These are phyloP conservation scores for Haliaeetus albicilla DNA, from an alignment of 2,797 vertebrate genomes.

Conservation along the genomic window DNA sequence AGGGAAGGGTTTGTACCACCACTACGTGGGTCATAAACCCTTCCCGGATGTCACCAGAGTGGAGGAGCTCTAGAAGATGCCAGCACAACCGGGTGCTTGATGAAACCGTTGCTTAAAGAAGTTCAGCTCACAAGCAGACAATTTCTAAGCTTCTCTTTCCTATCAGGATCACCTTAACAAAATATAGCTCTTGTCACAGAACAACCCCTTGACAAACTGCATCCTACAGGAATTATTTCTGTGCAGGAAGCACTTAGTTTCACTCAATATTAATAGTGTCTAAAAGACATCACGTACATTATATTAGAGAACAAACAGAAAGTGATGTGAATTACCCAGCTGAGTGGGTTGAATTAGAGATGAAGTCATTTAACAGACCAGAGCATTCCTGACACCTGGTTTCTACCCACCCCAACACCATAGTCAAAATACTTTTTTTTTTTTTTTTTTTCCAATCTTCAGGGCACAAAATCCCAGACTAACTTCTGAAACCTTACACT, in stretches of 20 bases:
- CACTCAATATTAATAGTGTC: conserved; percentile 9
- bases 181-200: not conserved
- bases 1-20: not conserved
- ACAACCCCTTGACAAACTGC: not conserved
- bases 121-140: not conserved
- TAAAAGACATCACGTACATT: not conserved
- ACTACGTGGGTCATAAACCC: not conserved
- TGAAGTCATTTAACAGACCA: not conserved
- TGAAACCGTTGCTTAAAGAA: not conserved
- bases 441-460: not conserved
- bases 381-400: not conserved
- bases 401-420: not conserved
- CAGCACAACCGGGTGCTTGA: not conserved
- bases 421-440: not conserved
- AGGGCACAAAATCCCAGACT: not conserved
- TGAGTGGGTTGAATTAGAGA: not conserved
- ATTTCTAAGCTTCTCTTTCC: not conserved
- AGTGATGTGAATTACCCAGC: not conserved
- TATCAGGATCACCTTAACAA: not conserved
- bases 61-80: not conserved
- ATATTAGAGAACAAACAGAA: not conserved
- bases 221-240: not conserved
- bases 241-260: not conserved
- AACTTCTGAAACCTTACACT: not conserved
- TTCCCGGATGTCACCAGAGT: not conserved